Evolutionary conservation across 2,888 invertebrate genomes (phyloP).

Genomic region (Troilus luridus): DNA sequence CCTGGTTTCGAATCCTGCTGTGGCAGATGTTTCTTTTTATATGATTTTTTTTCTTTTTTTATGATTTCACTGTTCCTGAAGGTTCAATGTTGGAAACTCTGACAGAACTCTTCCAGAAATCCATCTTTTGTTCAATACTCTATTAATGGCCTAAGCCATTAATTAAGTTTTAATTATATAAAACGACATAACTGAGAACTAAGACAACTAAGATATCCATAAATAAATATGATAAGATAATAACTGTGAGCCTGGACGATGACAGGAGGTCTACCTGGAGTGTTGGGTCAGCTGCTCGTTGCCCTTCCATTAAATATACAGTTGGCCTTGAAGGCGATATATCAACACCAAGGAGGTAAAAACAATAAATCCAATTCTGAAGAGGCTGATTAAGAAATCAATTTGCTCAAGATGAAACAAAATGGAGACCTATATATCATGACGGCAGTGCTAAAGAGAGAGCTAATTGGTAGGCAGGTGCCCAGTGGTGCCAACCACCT

Average conservation of each 20-base stretch:
- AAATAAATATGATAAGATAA: neutral
- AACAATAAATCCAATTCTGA: conserved; percentile 13
- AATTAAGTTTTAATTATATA: no score
- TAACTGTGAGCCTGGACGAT: neutral
- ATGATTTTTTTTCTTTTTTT: no score
- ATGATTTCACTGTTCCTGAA: no score
- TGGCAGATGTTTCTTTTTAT: no score
- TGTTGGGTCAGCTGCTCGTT: neutral
- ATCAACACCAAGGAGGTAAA: neutral
- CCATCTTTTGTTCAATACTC: no score
- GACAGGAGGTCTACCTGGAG: neutral
- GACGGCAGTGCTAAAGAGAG: neutral
- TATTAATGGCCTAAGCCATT: no score
- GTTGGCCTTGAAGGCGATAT: neutral
- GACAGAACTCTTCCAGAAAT: no score
- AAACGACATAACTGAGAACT: no score
- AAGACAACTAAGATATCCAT: no score
- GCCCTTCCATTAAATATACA: neutral
- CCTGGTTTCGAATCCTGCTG: no score
- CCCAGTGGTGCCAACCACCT: neutral
- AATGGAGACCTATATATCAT: conserved; percentile 16
- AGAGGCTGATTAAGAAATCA: conserved; percentile 30
- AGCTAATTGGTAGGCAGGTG: conserved; percentile 21
- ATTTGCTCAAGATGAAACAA: neutral
- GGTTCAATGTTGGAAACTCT: no score